phyloP scores from a whole-genome alignment of 2,797 vertebrate species.

The Mus spretus region DNA sequence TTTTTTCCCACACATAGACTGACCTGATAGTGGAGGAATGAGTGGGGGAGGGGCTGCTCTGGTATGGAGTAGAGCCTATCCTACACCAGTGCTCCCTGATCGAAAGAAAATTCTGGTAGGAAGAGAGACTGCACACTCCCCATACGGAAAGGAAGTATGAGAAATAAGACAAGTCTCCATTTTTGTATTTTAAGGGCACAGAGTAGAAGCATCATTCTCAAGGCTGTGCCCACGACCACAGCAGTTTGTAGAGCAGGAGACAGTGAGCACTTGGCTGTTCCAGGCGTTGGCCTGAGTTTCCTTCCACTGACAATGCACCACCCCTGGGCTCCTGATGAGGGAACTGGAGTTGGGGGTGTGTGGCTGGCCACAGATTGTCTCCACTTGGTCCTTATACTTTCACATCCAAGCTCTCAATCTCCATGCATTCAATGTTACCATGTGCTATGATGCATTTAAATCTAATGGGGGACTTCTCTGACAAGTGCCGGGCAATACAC shows the following conservation, averaged over 20 bases:
- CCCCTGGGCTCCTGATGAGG: background rate
- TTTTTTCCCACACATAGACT: slow-evolving; percentile 72
- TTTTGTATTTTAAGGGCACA: slow-evolving; percentile 9
- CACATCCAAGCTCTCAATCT: background rate
- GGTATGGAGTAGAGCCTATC: background rate
- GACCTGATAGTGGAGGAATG: slow-evolving; percentile 63
- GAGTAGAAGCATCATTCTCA: background rate
- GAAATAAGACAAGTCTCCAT: background rate
- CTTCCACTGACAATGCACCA: background rate
- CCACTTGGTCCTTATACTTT: background rate
- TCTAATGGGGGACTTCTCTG: background rate
- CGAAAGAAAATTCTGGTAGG: slow-evolving; percentile 46
- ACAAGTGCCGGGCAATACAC: background rate
- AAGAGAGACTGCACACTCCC: background rate
- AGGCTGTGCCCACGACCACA: background rate
- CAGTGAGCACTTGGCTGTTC: background rate
- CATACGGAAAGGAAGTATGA: background rate
- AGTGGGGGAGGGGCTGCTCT: slow-evolving; percentile 55
- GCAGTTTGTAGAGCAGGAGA: too few species aligned
- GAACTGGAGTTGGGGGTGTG: background rate
- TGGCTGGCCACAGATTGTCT: background rate
- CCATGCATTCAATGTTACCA: background rate
- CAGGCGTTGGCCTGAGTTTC: background rate
- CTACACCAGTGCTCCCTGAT: background rate
- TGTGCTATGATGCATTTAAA: background rate